Conservation (phyloP, 92 coral and sea anemone genomes). For the Heliopora coerulea region DNA sequence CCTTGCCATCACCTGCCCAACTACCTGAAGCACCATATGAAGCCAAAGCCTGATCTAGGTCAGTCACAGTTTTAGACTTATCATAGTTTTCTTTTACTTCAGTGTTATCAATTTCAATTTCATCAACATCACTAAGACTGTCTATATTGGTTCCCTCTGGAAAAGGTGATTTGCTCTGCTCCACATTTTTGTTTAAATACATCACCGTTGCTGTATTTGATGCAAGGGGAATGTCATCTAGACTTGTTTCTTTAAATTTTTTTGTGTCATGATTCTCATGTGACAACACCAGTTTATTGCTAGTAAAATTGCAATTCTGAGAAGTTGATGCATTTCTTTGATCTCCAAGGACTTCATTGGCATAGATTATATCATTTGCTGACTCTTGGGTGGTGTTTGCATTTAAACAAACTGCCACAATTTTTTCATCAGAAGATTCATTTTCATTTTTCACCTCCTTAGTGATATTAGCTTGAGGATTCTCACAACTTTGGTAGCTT, state of each 20-base stretch:
- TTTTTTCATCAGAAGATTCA: background rate
- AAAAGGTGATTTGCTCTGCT: background rate
- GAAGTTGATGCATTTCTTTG: background rate
- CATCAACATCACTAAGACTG: slow-evolving; percentile 31
- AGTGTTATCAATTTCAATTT: slow-evolving; percentile 30
- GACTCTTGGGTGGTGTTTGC: background rate
- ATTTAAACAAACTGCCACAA: background rate
- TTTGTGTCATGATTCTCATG: background rate
- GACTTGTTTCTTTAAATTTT: slow-evolving; percentile 9
- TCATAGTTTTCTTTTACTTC: slow-evolving; percentile 16
- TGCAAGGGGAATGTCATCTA: background rate
- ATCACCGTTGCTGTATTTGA: background rate
- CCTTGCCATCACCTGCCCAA: background rate
- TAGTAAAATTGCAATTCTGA: background rate
- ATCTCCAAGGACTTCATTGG: background rate
- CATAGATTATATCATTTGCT: slow-evolving; percentile 1
- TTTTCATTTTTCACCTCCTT: background rate
- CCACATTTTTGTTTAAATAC: background rate
- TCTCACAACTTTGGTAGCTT: too few relatives aligned
- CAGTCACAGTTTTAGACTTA: slow-evolving; percentile 41
- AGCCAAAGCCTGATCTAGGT: slow-evolving; percentile 31
- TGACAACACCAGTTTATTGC: background rate
- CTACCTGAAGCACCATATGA: background rate
- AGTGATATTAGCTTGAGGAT: too few relatives aligned
- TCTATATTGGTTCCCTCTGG: slow-evolving; percentile 24